Base-by-base conservation (phyloP, 2,888 invertebrate genomes). In the Dinocampus coccinellae region DNA sequence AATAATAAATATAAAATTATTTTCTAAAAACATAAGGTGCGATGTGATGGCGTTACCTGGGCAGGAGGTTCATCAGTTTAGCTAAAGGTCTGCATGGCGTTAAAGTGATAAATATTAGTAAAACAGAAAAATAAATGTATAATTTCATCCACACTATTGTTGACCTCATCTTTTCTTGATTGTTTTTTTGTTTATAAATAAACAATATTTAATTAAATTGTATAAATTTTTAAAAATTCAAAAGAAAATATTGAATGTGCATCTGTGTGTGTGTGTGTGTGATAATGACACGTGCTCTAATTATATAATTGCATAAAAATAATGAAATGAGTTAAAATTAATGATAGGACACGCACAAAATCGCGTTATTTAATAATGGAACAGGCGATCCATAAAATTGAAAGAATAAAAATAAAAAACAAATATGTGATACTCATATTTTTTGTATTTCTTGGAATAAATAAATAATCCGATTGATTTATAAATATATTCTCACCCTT, bases 61-160 rank as follows among this genome's bases (percentile, higher is more conserved):
- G 93, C 90, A 96, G 91, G 88, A 95, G 92, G 91, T 95, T 94
- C 92, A 96, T 95, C 93, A 96, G 93, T 91, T 94, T 94, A 89
- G 95, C 95, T 91, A 96, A 95, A 89, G 95, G 95, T 90, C 93
- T 93, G 88, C 86, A 85, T 88, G 85, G 84, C 85, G 87, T 87
- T 77, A 87, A 87, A 87, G 85, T 87, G 83, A 84, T 86, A 80
- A 81, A 74, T 83, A 85, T 85, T 85, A 85, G 84, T 86, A 80
- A 82, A 83, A 83, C 84, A 80, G 80, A 47, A 47, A 86, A 75
- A 83, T 74, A 84, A 83, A 85, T 85, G 80, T 79, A 66, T 33
- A 26, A 63, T 9, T 63, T 47, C 47, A 47, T 47, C 47, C 16
- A 47, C 47, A 47, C 47, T 47, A 47, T 16, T n/a, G 47, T n/a